Percentiles rank a stretch among this genome's conserved stretches.
Conservation (phyloP, 2,797 vertebrate genomes). For the Margarornis squamiger region DNA sequence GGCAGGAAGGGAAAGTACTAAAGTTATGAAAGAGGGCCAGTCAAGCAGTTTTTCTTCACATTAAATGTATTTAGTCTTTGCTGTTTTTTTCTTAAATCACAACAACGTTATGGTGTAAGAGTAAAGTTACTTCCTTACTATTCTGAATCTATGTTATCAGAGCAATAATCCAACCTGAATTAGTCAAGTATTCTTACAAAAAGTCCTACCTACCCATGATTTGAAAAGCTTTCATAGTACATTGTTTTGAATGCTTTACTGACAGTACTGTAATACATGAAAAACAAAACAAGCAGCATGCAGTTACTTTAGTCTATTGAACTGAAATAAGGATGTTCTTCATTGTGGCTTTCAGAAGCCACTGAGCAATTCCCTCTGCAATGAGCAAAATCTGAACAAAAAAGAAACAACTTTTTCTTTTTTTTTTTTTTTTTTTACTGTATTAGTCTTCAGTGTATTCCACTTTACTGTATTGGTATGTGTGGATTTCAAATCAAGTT, state of each 20-base stretch:
- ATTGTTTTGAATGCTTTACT: neutral
- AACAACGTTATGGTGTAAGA: neutral
- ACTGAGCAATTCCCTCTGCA: neutral
- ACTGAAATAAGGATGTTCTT: neutral
- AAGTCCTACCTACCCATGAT: neutral
- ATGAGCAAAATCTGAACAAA: neutral
- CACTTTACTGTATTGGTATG: accelerated
- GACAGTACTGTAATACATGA: neutral
- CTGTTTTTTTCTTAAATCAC: neutral
- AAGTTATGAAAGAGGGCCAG: neutral
- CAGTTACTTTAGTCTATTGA: neutral
- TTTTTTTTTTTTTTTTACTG: neutral
- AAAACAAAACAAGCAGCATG: neutral
- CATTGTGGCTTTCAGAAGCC: neutral
- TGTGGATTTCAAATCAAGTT: neutral
- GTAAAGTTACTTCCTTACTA: neutral
- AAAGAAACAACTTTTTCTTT: neutral
- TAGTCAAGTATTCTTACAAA: neutral
- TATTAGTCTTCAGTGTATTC: neutral
- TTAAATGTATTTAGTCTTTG: neutral
- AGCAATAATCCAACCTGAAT: neutral
- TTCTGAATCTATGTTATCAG: neutral
- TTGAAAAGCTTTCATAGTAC: neutral
- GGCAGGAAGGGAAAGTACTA: neutral
- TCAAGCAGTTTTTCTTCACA: neutral